Evolutionary conservation across 1,140 invertebrate species (phyloP).

Genomic region (Daktulosphaira vitifoliae): DNA sequence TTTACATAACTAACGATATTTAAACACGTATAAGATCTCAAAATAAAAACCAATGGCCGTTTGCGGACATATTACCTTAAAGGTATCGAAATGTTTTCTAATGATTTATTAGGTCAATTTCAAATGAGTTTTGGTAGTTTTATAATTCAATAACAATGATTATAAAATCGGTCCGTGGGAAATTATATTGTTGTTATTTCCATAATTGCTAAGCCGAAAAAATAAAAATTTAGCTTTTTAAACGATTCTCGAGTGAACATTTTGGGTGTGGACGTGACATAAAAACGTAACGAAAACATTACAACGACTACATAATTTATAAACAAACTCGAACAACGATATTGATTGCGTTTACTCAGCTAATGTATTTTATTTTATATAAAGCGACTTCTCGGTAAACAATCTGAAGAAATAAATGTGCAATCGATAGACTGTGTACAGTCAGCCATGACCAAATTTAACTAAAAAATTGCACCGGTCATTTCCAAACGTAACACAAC

Average conservation of each 20-base stretch:
- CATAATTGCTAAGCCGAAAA: too few relatives aligned
- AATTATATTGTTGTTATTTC: neutral
- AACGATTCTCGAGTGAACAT: conserved; percentile 11
- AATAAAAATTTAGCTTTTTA: conserved; percentile 5
- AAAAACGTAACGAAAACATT: neutral
- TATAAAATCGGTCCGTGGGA: neutral
- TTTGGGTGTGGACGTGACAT: conserved; percentile 11
- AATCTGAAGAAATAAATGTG: too few relatives aligned
- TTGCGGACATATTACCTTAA: neutral
- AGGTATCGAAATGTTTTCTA: neutral
- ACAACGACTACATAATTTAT: neutral
- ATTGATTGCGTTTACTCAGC: conserved; percentile 2
- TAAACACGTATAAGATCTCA: too few relatives aligned
- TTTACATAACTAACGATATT: too few relatives aligned
- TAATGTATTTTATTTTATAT: neutral
- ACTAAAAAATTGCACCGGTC: too few relatives aligned
- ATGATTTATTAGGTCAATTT: conserved; percentile 9
- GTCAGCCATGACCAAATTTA: too few relatives aligned
- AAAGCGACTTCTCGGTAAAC: conserved; percentile 9
- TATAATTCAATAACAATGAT: neutral
- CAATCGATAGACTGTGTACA: too few relatives aligned
- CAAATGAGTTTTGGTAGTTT: conserved; percentile 1
- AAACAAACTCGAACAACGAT: conserved; percentile 5
- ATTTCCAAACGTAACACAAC: too few relatives aligned
- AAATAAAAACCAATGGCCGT: too few relatives aligned